These are phyloP conservation scores for Psittacula echo DNA, from an alignment of 2,797 vertebrate species.

Conservation along the genomic window DNA sequence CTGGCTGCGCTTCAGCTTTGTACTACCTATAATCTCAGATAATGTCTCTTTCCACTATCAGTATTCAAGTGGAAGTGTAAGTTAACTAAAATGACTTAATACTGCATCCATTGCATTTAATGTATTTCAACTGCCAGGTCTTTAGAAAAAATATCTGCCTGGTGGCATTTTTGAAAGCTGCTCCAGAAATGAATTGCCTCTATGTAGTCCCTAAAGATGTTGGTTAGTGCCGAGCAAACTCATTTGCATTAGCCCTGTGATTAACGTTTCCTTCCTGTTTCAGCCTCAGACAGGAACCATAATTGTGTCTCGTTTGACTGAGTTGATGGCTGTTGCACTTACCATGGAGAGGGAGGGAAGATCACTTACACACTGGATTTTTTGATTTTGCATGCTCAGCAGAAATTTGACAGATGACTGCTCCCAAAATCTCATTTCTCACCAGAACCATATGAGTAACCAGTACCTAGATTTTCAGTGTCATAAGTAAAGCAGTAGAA, in stretches of 20 bases:
- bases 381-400: background rate
- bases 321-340: background rate
- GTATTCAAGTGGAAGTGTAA: background rate
- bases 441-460: background rate
- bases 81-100: background rate
- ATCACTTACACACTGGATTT: background rate
- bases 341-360: background rate
- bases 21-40: background rate
- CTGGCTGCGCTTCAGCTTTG: background rate
- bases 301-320: background rate
- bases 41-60: background rate
- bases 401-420: background rate
- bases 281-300: slow-evolving; percentile 12
- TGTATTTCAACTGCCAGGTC: background rate
- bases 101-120: background rate
- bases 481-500: background rate
- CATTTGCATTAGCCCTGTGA: slow-evolving; percentile 36
- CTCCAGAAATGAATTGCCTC: slow-evolving; percentile 6
- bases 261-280: slow-evolving; percentile 45
- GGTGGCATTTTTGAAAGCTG: slow-evolving; percentile 13
- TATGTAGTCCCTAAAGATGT: slow-evolving; percentile 11
- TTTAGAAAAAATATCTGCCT: background rate
- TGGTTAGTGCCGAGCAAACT: background rate
- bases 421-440: background rate
- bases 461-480: background rate